These are phyloP conservation scores for Meloidogyne floridensis DNA, from an alignment of 1,140 invertebrate genomes.

Conservation along the genomic window DNA sequence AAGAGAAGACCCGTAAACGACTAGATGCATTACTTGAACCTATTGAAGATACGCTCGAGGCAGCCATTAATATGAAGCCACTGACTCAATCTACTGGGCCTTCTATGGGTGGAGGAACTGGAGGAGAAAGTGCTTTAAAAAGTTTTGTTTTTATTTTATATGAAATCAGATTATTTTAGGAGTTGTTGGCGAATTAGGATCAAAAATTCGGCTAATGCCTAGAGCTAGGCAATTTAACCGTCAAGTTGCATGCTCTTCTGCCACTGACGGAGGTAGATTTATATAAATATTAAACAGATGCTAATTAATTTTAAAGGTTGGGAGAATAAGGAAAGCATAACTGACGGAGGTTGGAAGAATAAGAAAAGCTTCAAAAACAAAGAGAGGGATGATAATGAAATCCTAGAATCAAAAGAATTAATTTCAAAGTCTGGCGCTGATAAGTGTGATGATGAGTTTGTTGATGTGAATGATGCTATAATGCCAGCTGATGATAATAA, in stretches of 20 bases:
- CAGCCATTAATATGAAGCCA: conserved; percentile 51
- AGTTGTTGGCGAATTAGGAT: conserved; percentile 14
- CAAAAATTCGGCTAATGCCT: conserved; percentile 6
- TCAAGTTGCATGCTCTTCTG: conserved; percentile 28
- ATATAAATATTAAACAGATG: no score
- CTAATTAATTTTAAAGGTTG: no score
- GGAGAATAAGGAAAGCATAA: no score
- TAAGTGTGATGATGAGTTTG: not conserved
- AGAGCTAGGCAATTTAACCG: conserved; percentile 15
- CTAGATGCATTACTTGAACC: conserved; percentile 36
- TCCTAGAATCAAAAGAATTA: not conserved
- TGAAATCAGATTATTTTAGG: not conserved
- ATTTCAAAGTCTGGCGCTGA: not conserved
- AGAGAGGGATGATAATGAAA: not conserved
- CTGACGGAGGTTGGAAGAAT: no score
- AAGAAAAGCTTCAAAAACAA: no score
- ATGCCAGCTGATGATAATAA: not conserved
- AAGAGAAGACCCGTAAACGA: conserved; percentile 46
- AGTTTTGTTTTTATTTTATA: not conserved
- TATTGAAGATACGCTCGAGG: conserved; percentile 60
- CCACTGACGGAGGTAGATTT: not conserved
- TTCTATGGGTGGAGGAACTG: not conserved
- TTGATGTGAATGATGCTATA: not conserved
- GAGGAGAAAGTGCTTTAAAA: not conserved
- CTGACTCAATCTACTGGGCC: conserved; percentile 22